Evolutionary conservation across 2,888 invertebrate species (phyloP).

Genomic region (Hydrotaea diabolus): DNA sequence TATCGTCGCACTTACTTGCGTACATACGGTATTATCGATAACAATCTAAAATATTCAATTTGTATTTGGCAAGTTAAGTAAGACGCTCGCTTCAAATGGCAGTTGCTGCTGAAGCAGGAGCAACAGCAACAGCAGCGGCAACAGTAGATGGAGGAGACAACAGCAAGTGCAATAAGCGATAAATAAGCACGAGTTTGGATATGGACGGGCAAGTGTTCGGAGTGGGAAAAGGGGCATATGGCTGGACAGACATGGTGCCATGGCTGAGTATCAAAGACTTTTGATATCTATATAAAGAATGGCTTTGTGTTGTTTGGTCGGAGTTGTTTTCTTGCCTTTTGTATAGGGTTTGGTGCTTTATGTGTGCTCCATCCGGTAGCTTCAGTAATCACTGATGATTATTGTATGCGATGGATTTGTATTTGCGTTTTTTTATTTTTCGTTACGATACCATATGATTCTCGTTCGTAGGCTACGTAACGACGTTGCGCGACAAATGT

Average conservation of each 20-base stretch:
- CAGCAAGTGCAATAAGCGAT: conserved; percentile 2
- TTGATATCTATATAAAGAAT: conserved; percentile 28
- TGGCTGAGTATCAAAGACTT: neutral
- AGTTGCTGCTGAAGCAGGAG: too few species aligned
- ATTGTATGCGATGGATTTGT: conserved; percentile 47
- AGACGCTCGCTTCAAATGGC: conserved; percentile 10
- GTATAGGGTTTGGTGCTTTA: conserved; percentile 17
- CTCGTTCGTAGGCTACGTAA: too few species aligned
- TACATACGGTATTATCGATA: conserved; percentile 41
- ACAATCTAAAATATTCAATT: conserved; percentile 35
- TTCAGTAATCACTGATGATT: conserved; percentile 54
- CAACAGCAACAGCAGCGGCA: neutral
- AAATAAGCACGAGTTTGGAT: neutral
- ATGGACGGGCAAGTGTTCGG: too few species aligned
- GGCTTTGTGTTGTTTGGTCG: neutral
- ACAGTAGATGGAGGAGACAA: too few species aligned
- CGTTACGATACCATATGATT: too few species aligned
- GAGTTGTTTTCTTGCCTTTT: neutral
- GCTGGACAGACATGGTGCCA: too few species aligned
- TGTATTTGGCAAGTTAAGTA: conserved; percentile 31
- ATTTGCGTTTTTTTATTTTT: conserved; percentile 14
- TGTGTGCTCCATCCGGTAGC: conserved; percentile 62
- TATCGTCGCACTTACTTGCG: conserved; percentile 12
- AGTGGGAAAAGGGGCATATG: too few species aligned
- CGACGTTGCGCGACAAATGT: neutral